Conservation (phyloP, 2,888 invertebrate genomes). For the Pterostichus niger region DNA sequence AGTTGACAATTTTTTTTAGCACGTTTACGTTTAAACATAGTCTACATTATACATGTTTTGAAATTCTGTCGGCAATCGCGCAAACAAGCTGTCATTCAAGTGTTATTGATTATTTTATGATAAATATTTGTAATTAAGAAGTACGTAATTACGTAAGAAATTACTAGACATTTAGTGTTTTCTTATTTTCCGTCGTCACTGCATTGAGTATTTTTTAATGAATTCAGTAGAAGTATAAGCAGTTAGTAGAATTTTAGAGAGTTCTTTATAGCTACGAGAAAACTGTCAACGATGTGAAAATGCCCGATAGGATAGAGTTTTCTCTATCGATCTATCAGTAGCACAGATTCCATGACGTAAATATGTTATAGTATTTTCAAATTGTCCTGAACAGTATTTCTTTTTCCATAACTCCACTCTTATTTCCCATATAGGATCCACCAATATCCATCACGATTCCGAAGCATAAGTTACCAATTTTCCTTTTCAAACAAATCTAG, state of each 20-base stretch:
- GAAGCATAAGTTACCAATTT: too few species aligned
- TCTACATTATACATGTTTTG: not conserved
- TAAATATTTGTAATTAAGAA: conserved; percentile 27
- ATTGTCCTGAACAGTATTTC: too few species aligned
- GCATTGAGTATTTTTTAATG: conserved; percentile 16
- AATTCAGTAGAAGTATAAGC: conserved; percentile 17
- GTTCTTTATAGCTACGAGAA: conserved; percentile 52
- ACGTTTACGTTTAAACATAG: not conserved
- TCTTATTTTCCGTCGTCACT: conserved; percentile 12
- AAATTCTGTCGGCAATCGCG: not conserved
- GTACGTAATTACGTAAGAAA: conserved; percentile 21
- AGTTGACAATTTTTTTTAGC: conserved; percentile 8
- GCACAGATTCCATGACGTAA: conserved; percentile 33
- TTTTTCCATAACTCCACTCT: too few species aligned
- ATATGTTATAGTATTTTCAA: too few species aligned
- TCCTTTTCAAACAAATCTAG: too few species aligned
- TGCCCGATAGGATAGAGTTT: conserved; percentile 12
- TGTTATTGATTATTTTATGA: conserved; percentile 21
- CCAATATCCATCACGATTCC: too few species aligned
- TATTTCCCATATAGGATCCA: too few species aligned
- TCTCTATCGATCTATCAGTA: conserved; percentile 46
- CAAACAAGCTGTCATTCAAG: conserved; percentile 1
- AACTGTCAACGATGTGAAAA: conserved; percentile 33
- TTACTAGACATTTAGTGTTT: not conserved
- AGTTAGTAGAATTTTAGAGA: conserved; percentile 51